Percentiles rank a stretch among this genome's conserved stretches.
Evolutionary conservation across 2,113 vertebrate genomes (phyloP).

Genomic region (Cheilinus undulatus): DNA sequence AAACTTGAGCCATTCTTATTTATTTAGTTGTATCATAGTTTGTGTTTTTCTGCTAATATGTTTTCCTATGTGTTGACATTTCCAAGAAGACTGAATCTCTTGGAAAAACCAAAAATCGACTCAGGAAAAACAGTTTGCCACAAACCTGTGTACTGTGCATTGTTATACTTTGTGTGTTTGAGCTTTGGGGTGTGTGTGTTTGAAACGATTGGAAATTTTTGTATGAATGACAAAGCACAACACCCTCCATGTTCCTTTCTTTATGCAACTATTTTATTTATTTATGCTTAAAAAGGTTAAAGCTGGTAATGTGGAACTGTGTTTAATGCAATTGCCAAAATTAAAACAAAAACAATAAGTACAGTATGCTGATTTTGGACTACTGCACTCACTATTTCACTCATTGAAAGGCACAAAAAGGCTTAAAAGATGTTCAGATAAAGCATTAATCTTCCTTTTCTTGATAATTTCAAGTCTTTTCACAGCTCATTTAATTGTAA

Average conservation of each 20-base stretch:
- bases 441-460: conserved; percentile 20
- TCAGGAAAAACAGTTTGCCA: conserved; percentile 25
- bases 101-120: conserved; percentile 20
- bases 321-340: conserved; percentile 68
- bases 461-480: not conserved
- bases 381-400: not conserved
- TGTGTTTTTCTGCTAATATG: conserved; percentile 31
- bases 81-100: conserved; percentile 21
- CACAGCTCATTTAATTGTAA: not conserved
- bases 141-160: not conserved
- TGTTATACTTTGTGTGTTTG: conserved; percentile 50
- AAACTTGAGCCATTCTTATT: conserved; percentile 58
- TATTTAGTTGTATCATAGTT: conserved; percentile 63
- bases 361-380: not conserved
- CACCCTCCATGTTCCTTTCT: conserved; percentile 11
- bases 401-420: not conserved
- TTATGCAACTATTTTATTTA: conserved; percentile 66
- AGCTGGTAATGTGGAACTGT: conserved; percentile 41
- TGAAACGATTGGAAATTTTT: not conserved
- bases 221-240: conserved; percentile 25
- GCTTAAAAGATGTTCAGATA: conserved; percentile 2
- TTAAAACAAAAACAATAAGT: conserved; percentile 41
- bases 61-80: conserved; percentile 13
- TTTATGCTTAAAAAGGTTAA: conserved; percentile 54
- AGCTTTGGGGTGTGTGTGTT: conserved; percentile 14